phyloP scores from a whole-genome alignment of 2,888 invertebrate genomes.

The Tachina lurida region DNA sequence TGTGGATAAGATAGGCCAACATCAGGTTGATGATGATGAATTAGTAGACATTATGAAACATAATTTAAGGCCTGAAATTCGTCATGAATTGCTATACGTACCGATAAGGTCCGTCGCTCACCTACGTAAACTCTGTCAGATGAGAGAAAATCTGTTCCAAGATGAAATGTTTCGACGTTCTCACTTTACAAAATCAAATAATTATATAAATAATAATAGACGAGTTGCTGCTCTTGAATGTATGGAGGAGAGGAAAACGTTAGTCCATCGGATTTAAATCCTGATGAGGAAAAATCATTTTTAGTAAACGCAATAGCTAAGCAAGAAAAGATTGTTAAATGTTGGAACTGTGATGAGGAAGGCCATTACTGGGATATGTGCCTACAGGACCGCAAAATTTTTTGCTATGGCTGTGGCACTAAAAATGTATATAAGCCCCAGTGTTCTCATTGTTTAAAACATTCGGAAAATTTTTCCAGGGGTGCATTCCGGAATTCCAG shows the following conservation, averaged over 20 bases:
- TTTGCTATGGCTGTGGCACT: conserved; percentile 16
- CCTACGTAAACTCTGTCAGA: conserved; percentile 2
- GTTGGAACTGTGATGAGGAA: conserved; percentile 18
- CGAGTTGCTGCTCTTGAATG: not conserved
- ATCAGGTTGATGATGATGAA: not conserved
- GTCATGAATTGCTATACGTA: conserved; percentile 22
- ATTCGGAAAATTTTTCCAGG: not conserved
- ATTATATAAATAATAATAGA: not conserved
- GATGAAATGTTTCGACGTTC: not conserved
- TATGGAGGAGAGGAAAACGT: not conserved
- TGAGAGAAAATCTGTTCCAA: conserved; percentile 6
- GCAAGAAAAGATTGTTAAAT: not conserved
- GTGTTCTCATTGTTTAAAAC: not conserved
- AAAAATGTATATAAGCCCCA: conserved; percentile 13
- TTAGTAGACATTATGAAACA: conserved; percentile 8
- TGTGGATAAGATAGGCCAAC: not conserved
- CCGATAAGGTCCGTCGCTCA: conserved; percentile 3
- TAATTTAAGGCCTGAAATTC: conserved; percentile 2
- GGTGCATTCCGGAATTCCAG: conserved; percentile 1
- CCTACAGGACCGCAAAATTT: not conserved
- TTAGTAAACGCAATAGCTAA: not conserved
- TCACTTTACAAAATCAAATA: not conserved
- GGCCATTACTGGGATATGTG: not conserved
- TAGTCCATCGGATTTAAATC: not conserved
- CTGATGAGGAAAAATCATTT: too few species aligned